Evolutionary conservation across 2,888 invertebrate genomes (phyloP).

Genomic region (Cyclophora punctaria): DNA sequence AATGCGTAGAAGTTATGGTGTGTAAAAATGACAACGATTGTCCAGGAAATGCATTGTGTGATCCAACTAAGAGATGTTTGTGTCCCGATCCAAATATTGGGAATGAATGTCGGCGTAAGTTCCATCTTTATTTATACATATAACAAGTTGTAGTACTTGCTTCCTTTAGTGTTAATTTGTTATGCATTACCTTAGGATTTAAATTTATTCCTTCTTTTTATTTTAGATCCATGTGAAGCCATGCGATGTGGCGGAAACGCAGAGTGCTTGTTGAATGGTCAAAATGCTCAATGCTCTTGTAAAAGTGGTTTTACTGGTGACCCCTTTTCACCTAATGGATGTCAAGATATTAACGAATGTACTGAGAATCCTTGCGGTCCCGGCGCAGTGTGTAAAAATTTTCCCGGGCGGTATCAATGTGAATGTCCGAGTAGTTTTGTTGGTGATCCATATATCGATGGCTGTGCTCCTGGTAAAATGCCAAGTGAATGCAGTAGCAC

Average conservation of each 20-base stretch:
- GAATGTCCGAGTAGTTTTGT: conserved; percentile 89
- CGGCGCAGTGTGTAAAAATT: conserved; percentile 92
- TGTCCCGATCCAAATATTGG: conserved; percentile 95
- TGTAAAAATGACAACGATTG: conserved; percentile 86
- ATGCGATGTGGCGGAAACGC: conserved; percentile 90
- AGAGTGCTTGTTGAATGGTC: conserved; percentile 89
- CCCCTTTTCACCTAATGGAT: conserved; percentile 79
- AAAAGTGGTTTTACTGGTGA: conserved; percentile 86
- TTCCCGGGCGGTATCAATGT: conserved; percentile 89
- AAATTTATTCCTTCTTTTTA: conserved; percentile 12
- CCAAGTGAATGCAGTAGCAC: conserved; percentile 82
- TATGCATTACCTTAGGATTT: not conserved
- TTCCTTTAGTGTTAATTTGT: not conserved
- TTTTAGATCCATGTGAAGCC: conserved; percentile 91
- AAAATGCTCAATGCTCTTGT: conserved; percentile 89
- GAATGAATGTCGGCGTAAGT: conserved; percentile 92
- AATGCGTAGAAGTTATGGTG: conserved; percentile 87
- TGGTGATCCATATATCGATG: conserved; percentile 87
- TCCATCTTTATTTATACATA: conserved; percentile 1
- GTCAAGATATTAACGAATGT: conserved; percentile 94
- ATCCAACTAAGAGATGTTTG: conserved; percentile 83
- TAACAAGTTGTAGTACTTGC: not conserved
- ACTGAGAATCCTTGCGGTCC: conserved; percentile 84
- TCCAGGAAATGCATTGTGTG: conserved; percentile 92
- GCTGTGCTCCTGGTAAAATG: conserved; percentile 79